Base-by-base conservation (phyloP, 2,797 vertebrate genomes). In the Pyrrhura leucotis region DNA sequence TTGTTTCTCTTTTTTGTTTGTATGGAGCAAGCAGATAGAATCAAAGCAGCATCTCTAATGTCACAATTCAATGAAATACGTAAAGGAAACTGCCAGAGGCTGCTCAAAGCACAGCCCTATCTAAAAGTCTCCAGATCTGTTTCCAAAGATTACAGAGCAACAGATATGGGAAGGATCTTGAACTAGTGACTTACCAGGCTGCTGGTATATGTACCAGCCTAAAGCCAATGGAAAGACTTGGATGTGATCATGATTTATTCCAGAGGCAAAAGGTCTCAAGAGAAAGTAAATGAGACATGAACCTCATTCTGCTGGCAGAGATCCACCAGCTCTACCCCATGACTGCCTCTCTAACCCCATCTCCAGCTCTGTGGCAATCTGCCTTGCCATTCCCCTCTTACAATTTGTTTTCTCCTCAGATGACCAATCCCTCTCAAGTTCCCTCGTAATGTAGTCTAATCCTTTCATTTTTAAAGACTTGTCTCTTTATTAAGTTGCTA, bases 381-480 rank as follows among this genome's bases (percentile, higher is more conserved):
- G 50, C 68, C 76, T 93, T 42, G 3, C 28, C 9, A 4, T 9
- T 47, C 35, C 59, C 89, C 56, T 44, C 82, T 25, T 44, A 37
- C 33, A 18, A 7, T 44, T 78, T 75, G 26, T 73, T 72, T 94
- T 58, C 47, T 89, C 48, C 62, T 75, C 63, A 21, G 53, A 25
- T 77, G 88, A 58, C 61, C 53, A 29, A 9, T 8, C 44, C 71
- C 19, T 86, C 18, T 87, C 56, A 40, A 51, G 74, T 83, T 82
- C 71, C 79, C 88, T 59, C 5, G 1, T 62, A 66, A 81, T 13
- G 33, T 39, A 69, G 28, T 56, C 29, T 85, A 47, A 74, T 81
- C 79, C 63, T 94, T 97, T 74, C n/a, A 74, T 84, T 94, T 97
- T 90, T 89, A 90, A 84, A 90, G 74, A 68, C 53, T 44, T 59